Percentiles rank a stretch among this genome's conserved stretches.
phyloP scores from a whole-genome alignment of 1,140 invertebrate species.

The Drosophila fuyamai region DNA sequence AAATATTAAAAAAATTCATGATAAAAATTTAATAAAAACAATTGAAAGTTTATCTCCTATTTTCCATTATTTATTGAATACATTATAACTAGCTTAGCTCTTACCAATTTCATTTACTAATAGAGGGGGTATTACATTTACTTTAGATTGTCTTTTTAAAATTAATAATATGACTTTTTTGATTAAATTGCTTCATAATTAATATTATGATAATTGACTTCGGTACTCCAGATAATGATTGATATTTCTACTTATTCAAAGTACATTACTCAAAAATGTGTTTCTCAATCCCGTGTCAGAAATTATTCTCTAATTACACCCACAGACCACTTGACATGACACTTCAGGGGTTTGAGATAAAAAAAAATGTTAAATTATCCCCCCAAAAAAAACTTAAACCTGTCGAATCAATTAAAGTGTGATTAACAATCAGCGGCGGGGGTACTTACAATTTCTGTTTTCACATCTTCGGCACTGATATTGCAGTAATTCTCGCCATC shows the following conservation, averaged over 20 bases:
- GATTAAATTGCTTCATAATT: neutral
- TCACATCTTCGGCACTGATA: slow-evolving; percentile 83
- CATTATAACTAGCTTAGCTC: too few relatives aligned
- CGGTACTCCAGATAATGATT: neutral
- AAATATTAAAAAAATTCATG: too few relatives aligned
- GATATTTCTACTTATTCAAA: neutral
- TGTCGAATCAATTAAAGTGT: slow-evolving; percentile 51
- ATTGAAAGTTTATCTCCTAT: too few relatives aligned
- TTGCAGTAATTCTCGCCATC: slow-evolving; percentile 82
- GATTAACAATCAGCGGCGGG: slow-evolving; percentile 34
- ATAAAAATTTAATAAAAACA: too few relatives aligned
- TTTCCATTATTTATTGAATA: too few relatives aligned
- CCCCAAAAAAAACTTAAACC: slow-evolving; percentile 21
- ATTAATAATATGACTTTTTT: neutral
- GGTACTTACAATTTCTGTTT: slow-evolving; percentile 84
- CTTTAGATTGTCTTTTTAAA: too few relatives aligned
- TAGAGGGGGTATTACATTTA: too few relatives aligned
- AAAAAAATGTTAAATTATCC: slow-evolving; percentile 17
- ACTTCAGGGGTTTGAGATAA: neutral
- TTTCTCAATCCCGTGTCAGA: neutral
- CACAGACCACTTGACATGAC: slow-evolving; percentile 9
- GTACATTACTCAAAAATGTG: neutral
- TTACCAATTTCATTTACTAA: too few relatives aligned
- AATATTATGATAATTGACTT: neutral
- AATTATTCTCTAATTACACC: slow-evolving; percentile 31